Evolutionary conservation across 2,113 vertebrate species (phyloP), one percentile per base, ranked within the genome.

Genomic region (Nibea albiflora): DNA sequence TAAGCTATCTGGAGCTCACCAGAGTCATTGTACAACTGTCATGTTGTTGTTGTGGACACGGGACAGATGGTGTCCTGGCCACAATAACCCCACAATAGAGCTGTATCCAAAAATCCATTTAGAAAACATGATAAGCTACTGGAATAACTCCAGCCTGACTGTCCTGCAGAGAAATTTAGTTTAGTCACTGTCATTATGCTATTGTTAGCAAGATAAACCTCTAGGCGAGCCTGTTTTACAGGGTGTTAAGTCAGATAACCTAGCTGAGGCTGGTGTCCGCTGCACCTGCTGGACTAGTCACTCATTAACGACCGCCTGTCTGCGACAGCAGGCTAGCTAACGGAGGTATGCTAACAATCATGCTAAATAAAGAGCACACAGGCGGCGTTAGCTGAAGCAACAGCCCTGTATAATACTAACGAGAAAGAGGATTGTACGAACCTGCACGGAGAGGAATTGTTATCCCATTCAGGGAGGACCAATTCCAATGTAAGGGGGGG

Each of bases 201-300:
- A 12, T 8, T 54, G 62, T n/a, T 12, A 47, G 22, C 39, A n/a
- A 62, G 0, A 3, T 20, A 24, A 53, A 73, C 22, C 64, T 35
- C 7, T 9, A 5, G 2, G 20, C 22, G 57, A 26, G 3, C 17
- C 52, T 42, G 2, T 63, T 76, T 69, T 44, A 73, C 67, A 1
- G 73, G 53, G 74, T 72, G 75, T 26, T 56, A 72, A 47, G 24
- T 24, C 9, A 28, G 16, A 64, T 66, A 71, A 26, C 53, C 31
- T 28, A 58, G 57, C 68, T 6, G 26, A 68, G 61, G 64, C 75
- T 71, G 54, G 22, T 69, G 70, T 58, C 72, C 47, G 65, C 69
- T 87, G 89, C 92, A 93, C 91, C 92, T 93, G 92, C 91, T 80
- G 61, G 57, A 69, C 58, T 54, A 74, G 79, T 90, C 89, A 85